These are phyloP conservation scores for Alauda arvensis DNA, from an alignment of 2,797 vertebrate species.

Conservation along the genomic window DNA sequence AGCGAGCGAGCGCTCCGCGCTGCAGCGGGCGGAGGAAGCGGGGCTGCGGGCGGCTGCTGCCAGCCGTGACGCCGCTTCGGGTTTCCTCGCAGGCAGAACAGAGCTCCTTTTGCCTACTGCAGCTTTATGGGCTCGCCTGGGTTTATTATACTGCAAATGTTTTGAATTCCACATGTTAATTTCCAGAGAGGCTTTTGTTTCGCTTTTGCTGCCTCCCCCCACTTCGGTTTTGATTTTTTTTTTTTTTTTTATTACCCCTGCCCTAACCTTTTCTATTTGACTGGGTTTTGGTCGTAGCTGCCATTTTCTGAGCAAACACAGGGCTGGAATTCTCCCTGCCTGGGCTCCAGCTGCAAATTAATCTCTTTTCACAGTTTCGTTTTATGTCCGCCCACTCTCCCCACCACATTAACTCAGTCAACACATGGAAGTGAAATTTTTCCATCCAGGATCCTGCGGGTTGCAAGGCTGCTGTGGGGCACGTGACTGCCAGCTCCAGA, in stretches of 20 bases:
- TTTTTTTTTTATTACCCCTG: neutral
- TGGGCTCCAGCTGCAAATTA: constrained; percentile 47
- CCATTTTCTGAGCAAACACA: constrained; percentile 27
- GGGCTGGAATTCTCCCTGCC: constrained; percentile 3
- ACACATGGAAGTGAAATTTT: constrained; percentile 62
- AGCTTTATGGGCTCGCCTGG: constrained; percentile 50
- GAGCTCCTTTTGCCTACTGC: constrained; percentile 33
- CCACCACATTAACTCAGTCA: constrained; percentile 43
- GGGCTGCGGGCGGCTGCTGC: constrained; percentile 37
- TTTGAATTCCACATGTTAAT: constrained; percentile 59
- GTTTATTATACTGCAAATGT: constrained; percentile 54
- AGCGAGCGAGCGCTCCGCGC: neutral
- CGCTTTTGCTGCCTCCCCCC: neutral
- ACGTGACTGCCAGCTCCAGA: constrained; percentile 40
- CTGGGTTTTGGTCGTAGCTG: constrained; percentile 9
- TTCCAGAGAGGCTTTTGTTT: constrained; percentile 51
- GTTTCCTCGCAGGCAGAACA: constrained; percentile 51
- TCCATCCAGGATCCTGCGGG: constrained; percentile 39
- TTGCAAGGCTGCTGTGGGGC: constrained; percentile 11
- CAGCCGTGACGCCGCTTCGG: constrained; percentile 17
- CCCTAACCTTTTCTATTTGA: constrained; percentile 9
- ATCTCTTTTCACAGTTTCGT: constrained; percentile 39
- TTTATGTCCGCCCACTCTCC: constrained; percentile 35
- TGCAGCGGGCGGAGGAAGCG: neutral
- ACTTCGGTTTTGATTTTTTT: neutral